Evolutionary conservation across 1,140 invertebrate species (phyloP).

Genomic region (Orussus abietinus): DNA sequence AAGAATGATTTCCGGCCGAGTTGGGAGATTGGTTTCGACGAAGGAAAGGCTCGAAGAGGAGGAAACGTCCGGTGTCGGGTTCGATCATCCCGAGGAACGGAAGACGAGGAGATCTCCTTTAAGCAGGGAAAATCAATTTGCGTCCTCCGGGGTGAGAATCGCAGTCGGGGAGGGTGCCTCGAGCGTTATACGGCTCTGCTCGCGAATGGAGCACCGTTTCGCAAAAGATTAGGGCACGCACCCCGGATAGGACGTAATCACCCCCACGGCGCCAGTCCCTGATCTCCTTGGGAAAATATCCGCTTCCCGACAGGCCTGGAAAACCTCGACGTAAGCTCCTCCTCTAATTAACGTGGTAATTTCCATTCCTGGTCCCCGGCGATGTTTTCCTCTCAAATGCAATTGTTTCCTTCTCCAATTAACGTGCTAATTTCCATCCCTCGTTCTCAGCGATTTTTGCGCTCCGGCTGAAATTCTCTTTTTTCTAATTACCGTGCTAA

Average conservation of each 20-base stretch:
- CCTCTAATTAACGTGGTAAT: slow-evolving; percentile 12
- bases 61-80: slow-evolving; percentile 24
- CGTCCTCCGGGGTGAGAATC: slow-evolving; percentile 26
- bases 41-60: slow-evolving; percentile 16
- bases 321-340: slow-evolving; percentile 25
- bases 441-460: no score
- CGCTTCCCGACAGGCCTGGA: slow-evolving; percentile 22
- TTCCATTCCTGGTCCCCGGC: no score
- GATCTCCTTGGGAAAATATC: slow-evolving; percentile 16
- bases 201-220: slow-evolving; percentile 19
- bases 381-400: no score
- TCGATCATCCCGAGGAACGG: no score
- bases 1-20: slow-evolving; percentile 5
- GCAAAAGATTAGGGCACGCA: slow-evolving; percentile 22
- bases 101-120: slow-evolving; percentile 40
- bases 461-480: no score
- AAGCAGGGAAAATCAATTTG: slow-evolving; percentile 39
- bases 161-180: slow-evolving; percentile 21
- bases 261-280: slow-evolving; percentile 18
- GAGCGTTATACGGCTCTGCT: no score
- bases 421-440: no score
- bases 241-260: slow-evolving; percentile 13
- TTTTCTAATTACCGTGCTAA: no score
- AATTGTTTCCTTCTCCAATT: no score
- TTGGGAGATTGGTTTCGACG: slow-evolving; percentile 12